These are phyloP conservation scores for Vandiemenella viatica DNA, from an alignment of 2,888 invertebrate species.

Conservation along the genomic window DNA sequence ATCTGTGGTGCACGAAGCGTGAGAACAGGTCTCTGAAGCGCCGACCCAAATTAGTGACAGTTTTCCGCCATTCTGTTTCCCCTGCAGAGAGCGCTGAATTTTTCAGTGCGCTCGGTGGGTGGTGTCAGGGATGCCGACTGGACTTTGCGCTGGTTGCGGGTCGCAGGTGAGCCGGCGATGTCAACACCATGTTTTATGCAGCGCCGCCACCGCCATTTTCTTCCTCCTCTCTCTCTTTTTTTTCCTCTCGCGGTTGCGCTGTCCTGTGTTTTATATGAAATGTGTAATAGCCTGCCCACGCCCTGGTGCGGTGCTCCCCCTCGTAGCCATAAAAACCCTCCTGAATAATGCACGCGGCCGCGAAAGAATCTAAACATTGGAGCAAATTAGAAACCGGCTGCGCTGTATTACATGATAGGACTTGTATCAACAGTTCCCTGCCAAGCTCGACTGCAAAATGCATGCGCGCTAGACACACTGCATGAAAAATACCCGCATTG, in stretches of 20 bases:
- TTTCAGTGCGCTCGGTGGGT: too few species aligned
- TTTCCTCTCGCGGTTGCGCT: background rate
- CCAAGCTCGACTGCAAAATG: background rate
- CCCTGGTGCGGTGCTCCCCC: background rate
- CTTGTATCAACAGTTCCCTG: slow-evolving; percentile 8
- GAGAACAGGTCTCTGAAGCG: too few species aligned
- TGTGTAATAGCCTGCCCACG: background rate
- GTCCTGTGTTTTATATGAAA: background rate
- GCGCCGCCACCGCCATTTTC: background rate
- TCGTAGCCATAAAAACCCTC: background rate
- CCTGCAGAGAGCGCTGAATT: too few species aligned
- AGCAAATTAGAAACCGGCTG: slow-evolving; percentile 14
- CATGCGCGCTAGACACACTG: too few species aligned
- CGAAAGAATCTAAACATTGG: slow-evolving; percentile 14
- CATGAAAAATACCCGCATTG: too few species aligned
- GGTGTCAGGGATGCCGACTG: background rate
- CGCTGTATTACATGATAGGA: slow-evolving; percentile 10
- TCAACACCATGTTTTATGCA: slow-evolving; percentile 5
- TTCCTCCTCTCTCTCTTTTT: slow-evolving; percentile 4
- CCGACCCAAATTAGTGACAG: too few species aligned
- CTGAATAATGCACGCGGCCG: slow-evolving; percentile 8
- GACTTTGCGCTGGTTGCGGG: background rate
- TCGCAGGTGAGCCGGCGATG: background rate
- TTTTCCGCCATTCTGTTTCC: too few species aligned
- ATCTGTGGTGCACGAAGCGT: too few species aligned